Conservation (phyloP, 2,888 invertebrate species). For the Lymantria dispar region DNA sequence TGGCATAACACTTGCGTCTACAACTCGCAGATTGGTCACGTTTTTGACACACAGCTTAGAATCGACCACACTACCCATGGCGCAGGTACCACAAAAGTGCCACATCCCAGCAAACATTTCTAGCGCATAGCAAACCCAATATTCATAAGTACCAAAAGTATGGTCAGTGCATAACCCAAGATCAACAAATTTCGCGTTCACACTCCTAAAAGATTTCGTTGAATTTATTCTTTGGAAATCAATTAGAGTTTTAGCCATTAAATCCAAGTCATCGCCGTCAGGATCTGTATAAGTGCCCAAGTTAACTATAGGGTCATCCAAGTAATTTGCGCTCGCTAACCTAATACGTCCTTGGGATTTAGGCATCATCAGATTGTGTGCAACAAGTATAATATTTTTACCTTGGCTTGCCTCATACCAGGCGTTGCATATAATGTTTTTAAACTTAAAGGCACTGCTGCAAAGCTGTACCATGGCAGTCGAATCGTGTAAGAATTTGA, state of each 20-base stretch:
- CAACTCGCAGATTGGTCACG: constrained; percentile 17
- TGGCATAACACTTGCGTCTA: constrained; percentile 25
- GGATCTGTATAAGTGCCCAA: constrained; percentile 8
- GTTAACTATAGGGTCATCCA: constrained; percentile 22
- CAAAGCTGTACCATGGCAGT: background rate
- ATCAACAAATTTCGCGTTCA: constrained; percentile 29
- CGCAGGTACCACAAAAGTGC: constrained; percentile 31
- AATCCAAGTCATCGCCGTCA: constrained; percentile 28
- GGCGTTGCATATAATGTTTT: constrained; percentile 6
- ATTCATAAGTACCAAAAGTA: constrained; percentile 8
- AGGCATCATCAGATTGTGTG: constrained; percentile 8
- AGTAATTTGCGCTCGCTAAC: constrained; percentile 23
- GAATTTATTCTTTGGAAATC: constrained; percentile 30
- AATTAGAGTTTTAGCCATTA: constrained; percentile 25
- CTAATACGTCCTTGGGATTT: constrained; percentile 5
- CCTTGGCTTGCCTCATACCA: constrained; percentile 25
- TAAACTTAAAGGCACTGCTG: background rate
- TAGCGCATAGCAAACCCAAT: constrained; percentile 28
- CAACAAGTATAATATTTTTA: background rate
- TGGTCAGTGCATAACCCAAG: constrained; percentile 24
- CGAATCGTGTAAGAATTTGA: constrained; percentile 10
- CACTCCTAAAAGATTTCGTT: constrained; percentile 25
- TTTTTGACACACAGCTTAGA: constrained; percentile 17
- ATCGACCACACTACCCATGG: constrained; percentile 31
- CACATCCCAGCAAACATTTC: constrained; percentile 30